Evolutionary conservation across 1,140 invertebrate species (phyloP), one percentile per base, ranked within the genome.

Genomic region (Plectrocnemia conspersa): DNA sequence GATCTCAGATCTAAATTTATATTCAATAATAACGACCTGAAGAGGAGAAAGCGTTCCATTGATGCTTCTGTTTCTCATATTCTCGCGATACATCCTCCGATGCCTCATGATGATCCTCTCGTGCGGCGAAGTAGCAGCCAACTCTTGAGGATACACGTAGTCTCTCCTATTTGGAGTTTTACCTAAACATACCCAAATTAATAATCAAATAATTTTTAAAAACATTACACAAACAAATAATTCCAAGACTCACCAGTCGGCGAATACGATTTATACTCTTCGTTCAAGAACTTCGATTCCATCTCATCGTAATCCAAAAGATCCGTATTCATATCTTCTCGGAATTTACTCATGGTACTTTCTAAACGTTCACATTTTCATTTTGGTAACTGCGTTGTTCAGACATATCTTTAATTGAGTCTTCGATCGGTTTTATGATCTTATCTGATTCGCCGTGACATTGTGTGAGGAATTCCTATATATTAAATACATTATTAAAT

Each of bases 101-200:
- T 79, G 84, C 23, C 79, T 68, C 35, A 73, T 66, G n/a, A 88
- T 68, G 22, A 88, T 81, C 1, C 77, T 66, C 22, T 83, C 78
- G 61, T 85, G 82, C 0, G 85, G 85, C 0, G 86, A 88, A 2
- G 85, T 86, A 33, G 70, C 64, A 1, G 66, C 72, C 47, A 89
- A 62, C 1, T 65, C 36, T 52, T 75, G 71, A 42, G 85, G 83
- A 73, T 81, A 87, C 1, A 66, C 54, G 64, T 81, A 87, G 5
- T 80, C 75, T 52, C 67, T 73, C 54, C 79, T 79, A 1, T 71
- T 69, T 2, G 86, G 86, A 0, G 86, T 88, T 18, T 68, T 64
- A 1, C 82, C 80, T 79, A 63, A 7, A 59, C 0, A 53, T 1
- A 52, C 3, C 36, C 5, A 49, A 2, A 61, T 33, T n/a, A n/a